phyloP scores from a whole-genome alignment of 1,140 invertebrate genomes.

The Drosophila saltans region DNA sequence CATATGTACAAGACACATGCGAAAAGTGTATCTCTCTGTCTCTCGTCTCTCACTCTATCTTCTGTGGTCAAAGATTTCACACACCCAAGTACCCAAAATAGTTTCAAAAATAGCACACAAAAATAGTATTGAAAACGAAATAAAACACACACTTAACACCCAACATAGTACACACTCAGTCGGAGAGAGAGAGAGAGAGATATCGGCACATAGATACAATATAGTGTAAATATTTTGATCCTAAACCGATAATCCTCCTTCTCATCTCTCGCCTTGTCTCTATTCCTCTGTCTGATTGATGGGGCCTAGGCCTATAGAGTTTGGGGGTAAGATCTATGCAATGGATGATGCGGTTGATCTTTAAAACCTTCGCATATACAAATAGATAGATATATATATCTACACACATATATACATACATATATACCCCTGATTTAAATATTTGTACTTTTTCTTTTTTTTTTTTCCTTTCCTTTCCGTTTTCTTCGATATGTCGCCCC shows the following conservation, averaged over 20 bases:
- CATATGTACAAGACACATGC: not conserved
- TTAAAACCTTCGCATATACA: constrained; percentile 72
- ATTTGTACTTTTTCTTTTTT: constrained; percentile 44
- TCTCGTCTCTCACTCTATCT: constrained; percentile 1
- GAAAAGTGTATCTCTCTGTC: constrained; percentile 10
- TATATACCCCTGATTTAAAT: constrained; percentile 53
- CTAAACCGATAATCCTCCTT: not conserved
- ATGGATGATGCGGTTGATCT: constrained; percentile 14
- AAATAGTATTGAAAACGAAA: constrained; percentile 57
- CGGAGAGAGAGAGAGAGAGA: not conserved
- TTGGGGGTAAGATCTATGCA: constrained; percentile 3
- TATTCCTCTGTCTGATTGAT: constrained; percentile 21
- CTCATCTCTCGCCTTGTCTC: not conserved
- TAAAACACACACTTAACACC: constrained; percentile 7
- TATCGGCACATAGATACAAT: constrained; percentile 7
- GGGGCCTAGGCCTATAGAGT: not conserved
- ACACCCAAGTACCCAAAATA: constrained; percentile 47
- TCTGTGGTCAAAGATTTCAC: constrained; percentile 37
- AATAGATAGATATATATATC: constrained; percentile 60
- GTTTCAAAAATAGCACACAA: constrained; percentile 70
- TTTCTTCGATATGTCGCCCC: constrained; percentile 39
- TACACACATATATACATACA: constrained; percentile 48
- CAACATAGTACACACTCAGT: not conserved
- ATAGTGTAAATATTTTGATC: constrained; percentile 11
- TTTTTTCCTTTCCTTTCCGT: constrained; percentile 38